Evolutionary conservation across 2,113 vertebrate genomes (phyloP), one percentile per base, ranked within the genome.

Genomic region (Daubentonia madagascariensis): DNA sequence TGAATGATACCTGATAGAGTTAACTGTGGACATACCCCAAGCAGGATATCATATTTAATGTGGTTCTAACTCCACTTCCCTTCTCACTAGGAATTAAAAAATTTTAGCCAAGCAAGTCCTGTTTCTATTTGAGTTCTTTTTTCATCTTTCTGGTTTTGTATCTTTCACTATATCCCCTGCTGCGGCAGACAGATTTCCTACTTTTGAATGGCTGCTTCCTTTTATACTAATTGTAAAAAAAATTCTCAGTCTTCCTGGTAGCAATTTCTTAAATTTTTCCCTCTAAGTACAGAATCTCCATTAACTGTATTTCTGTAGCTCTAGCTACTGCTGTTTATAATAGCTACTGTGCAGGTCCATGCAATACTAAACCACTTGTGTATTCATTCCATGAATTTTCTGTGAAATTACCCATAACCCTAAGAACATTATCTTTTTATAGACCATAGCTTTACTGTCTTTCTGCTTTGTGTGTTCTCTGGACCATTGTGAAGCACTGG

Each of bases 221-320:
- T 95, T 96, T 63, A 91, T 52, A 83, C 78, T 88, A 96, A 94
- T 78, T 81, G 88, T 91, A 86, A 94, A 96, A 91, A 91, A 88
- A 86, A 63, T 59, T 83, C 85, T 59, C 72, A 43, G 61, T 87
- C 48, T 93, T 80, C 78, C 81, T 87, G 89, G 90, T 35, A 94
- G 86, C 43, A 87, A 52, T 85, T 94, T 93, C 93, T 93, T 93
- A 52, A 95, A 92, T 83, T 89, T 96, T 96, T 61, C 78, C 40
- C 16, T 73, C 59, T 85, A 83, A 92, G 85, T 94, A 88, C 72
- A 95, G 91, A 37, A 83, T 89, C 97, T 96, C 63, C 91, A 96
- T 96, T 78, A 89, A 67, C 73, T 94, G 28, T 81, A 25, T 86
- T 85, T 86, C 61, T 52, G 68, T n/a, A 93, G 43, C 73, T 79